Evolutionary conservation across 2,888 invertebrate species (phyloP), one percentile per base, ranked within the genome.

Genomic region (Eulithis testata): DNA sequence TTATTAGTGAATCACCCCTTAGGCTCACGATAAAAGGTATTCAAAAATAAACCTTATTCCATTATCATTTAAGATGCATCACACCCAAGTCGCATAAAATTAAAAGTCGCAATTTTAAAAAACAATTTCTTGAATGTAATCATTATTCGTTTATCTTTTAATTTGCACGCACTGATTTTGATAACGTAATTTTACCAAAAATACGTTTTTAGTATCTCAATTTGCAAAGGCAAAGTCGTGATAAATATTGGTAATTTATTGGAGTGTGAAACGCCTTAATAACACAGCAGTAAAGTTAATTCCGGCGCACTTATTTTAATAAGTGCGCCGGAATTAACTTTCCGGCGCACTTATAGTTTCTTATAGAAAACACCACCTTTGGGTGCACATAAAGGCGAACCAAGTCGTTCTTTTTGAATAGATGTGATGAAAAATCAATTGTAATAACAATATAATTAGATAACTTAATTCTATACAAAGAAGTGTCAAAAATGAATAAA

Each of bases 401-500:
- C n/a, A n/a, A n/a, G n/a, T n/a, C n/a, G n/a, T n/a, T n/a, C n/a
- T n/a, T n/a, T n/a, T n/a, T n/a, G n/a, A n/a, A n/a, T n/a, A n/a
- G n/a, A n/a, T n/a, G n/a, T n/a, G n/a, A n/a, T n/a, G n/a, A n/a
- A n/a, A n/a, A n/a, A n/a, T n/a, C n/a, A n/a, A n/a, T n/a, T n/a
- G n/a, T n/a, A n/a, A n/a, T n/a, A n/a, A n/a, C n/a, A n/a, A n/a
- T n/a, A 47, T 12, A 47, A 52, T 60, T 52, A 50, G 31, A 14
- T 58, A 56, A 57, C 40, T 11, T 37, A 40, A 8, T 11, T 44
- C 4, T 11, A 5, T 31, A 31, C 31, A 0, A 31, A 45, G 9
- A 11, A 50, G 63, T 81, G 0, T 47, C 64, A 4, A 78, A 73
- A 65, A 71, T 74, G 49, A 80, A 82, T 50, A 66, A 68, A 9